These are phyloP conservation scores for Forbesichthys agassizii DNA, from an alignment of 2,113 vertebrate genomes.

Conservation along the genomic window DNA sequence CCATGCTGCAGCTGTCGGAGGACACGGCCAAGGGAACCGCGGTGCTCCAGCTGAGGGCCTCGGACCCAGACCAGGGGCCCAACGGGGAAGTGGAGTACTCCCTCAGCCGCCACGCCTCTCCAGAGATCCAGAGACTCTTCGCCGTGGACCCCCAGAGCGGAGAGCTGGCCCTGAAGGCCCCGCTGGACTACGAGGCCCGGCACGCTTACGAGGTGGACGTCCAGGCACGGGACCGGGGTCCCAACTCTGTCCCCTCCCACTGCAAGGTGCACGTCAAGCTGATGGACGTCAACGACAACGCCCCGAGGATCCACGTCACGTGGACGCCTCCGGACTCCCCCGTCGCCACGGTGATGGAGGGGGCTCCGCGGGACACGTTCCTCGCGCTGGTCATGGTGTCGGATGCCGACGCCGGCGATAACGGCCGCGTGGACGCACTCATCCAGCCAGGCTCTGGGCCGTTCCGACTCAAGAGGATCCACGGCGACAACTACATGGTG, in stretches of 20 bases:
- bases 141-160: slow-evolving; percentile 79
- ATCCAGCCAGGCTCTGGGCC: slow-evolving; percentile 79
- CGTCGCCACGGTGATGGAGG: slow-evolving; percentile 80
- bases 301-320: slow-evolving; percentile 82
- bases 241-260: slow-evolving; percentile 87
- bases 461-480: slow-evolving; percentile 84
- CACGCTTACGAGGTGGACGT: slow-evolving; percentile 82
- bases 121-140: slow-evolving; percentile 81
- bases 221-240: slow-evolving; percentile 86
- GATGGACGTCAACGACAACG: slow-evolving; percentile 87
- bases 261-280: slow-evolving; percentile 88
- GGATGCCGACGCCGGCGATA: slow-evolving; percentile 85
- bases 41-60: slow-evolving; percentile 84
- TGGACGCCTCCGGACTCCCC: slow-evolving; percentile 76
- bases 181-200: slow-evolving; percentile 84
- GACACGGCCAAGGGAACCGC: slow-evolving; percentile 81
- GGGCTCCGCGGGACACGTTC: slow-evolving; percentile 82
- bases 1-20: slow-evolving; percentile 81
- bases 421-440: slow-evolving; percentile 80
- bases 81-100: slow-evolving; percentile 91
- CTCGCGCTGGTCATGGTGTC: slow-evolving; percentile 86
- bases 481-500: slow-evolving; percentile 84
- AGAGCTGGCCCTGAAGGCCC: slow-evolving; percentile 74
- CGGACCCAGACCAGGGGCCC: slow-evolving; percentile 88
- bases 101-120: slow-evolving; percentile 81